Conservation (phyloP, 2,797 vertebrate species). For the Yasuhikotakia modesta region DNA sequence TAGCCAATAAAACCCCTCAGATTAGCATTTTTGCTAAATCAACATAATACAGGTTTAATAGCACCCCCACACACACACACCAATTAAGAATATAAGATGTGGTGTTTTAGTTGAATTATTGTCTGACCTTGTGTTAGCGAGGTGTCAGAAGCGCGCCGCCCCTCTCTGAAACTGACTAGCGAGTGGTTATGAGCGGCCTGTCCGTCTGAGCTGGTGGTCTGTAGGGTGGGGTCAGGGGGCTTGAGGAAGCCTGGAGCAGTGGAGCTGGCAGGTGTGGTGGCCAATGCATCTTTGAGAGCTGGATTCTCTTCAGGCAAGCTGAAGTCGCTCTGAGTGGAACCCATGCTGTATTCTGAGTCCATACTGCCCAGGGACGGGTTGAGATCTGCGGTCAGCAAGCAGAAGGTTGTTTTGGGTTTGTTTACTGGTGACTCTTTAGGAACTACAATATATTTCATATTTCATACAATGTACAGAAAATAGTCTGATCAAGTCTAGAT, state of each 20-base stretch:
- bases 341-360: conserved; percentile 92
- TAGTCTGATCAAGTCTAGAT: neutral
- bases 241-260: conserved; percentile 79
- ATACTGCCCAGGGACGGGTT: conserved; percentile 90
- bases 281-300: conserved; percentile 78
- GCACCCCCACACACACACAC: no score
- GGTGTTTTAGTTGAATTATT: neutral
- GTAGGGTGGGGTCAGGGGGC: conserved; percentile 88
- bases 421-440: no score
- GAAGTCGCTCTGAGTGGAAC: conserved; percentile 86
- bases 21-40: neutral
- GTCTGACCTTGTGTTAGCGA: conserved; percentile 95
- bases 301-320: conserved; percentile 85
- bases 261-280: conserved; percentile 72
- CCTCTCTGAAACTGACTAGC: conserved; percentile 94
- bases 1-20: neutral
- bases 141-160: conserved; percentile 94
- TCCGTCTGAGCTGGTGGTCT: conserved; percentile 82
- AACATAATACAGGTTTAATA: neutral
- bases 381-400: conserved; percentile 72
- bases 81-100: neutral
- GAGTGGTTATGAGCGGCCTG: conserved; percentile 91
- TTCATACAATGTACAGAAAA: no score
- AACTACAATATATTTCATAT: no score
- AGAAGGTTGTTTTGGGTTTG: no score